phyloP scores from a whole-genome alignment of 2,797 vertebrate species.

The Crossoptilon crossoptilon region DNA sequence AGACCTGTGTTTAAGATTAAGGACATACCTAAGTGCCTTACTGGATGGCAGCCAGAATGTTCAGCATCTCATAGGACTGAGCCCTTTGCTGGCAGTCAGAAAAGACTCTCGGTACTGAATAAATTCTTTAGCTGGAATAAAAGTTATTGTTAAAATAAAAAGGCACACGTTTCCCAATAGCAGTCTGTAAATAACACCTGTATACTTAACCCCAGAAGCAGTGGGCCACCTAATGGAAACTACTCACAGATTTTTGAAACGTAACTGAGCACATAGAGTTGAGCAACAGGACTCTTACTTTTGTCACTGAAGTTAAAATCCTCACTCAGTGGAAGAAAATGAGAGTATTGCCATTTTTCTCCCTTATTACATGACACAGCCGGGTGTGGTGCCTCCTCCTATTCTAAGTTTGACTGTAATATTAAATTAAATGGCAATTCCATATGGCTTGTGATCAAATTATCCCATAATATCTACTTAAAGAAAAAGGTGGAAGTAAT shows the following conservation, averaged over 20 bases:
- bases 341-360: neutral
- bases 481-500: slow-evolving; percentile 36
- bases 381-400: neutral
- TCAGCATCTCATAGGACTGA: neutral
- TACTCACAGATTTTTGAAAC: neutral
- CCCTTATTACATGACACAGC: neutral
- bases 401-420: neutral
- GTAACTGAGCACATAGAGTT: neutral
- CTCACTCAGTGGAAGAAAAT: neutral
- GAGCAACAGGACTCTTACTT: neutral
- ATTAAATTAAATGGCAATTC: slow-evolving; percentile 61
- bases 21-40: neutral
- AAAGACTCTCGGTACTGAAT: neutral
- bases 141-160: neutral
- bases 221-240: neutral
- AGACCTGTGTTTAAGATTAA: neutral
- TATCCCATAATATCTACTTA: slow-evolving; percentile 15
- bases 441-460: slow-evolving; percentile 32
- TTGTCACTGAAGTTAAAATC: neutral
- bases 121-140: neutral
- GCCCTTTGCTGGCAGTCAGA: neutral
- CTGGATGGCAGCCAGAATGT: neutral
- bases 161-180: rapidly evolving
- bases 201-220: neutral
- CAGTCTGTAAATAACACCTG: neutral